Conservation (phyloP, 1,140 invertebrate genomes). For the Drosophila arawakana region DNA sequence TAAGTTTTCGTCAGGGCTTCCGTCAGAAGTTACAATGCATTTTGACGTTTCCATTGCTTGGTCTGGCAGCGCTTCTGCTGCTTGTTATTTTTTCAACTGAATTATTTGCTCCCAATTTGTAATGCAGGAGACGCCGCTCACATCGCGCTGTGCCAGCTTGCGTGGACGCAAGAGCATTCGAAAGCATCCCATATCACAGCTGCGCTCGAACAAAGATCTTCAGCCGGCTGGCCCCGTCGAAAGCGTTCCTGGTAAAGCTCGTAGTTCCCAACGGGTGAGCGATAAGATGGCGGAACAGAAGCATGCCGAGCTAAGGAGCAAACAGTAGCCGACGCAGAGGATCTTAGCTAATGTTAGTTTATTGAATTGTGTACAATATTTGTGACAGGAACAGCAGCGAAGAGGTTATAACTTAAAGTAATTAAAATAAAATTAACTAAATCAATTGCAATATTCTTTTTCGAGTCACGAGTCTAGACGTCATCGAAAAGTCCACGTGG, state of each 20-base stretch:
- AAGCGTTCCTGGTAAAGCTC: background rate
- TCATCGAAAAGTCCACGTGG: slow-evolving; percentile 94
- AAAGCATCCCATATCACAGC: background rate
- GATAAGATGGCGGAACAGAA: background rate
- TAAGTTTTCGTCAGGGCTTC: no score
- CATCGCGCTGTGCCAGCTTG: background rate
- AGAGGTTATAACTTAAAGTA: slow-evolving; percentile 36
- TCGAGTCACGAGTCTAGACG: slow-evolving; percentile 85
- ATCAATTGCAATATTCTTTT: slow-evolving; percentile 37
- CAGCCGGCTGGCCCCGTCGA: background rate
- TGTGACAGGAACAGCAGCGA: slow-evolving; percentile 68
- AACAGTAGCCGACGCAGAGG: background rate
- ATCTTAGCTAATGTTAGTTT: slow-evolving; percentile 13
- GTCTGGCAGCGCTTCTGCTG: background rate
- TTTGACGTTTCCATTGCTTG: background rate
- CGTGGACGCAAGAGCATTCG: background rate
- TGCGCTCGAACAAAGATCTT: background rate
- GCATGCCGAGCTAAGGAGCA: background rate
- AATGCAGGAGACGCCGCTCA: background rate
- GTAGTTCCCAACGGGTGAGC: background rate
- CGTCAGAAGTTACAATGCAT: background rate
- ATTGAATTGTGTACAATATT: slow-evolving; percentile 51
- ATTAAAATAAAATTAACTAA: slow-evolving; percentile 50
- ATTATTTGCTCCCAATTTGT: background rate
- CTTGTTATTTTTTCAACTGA: background rate